These are phyloP conservation scores for Colletes collaris DNA, from an alignment of 2,888 invertebrate species.

Conservation along the genomic window DNA sequence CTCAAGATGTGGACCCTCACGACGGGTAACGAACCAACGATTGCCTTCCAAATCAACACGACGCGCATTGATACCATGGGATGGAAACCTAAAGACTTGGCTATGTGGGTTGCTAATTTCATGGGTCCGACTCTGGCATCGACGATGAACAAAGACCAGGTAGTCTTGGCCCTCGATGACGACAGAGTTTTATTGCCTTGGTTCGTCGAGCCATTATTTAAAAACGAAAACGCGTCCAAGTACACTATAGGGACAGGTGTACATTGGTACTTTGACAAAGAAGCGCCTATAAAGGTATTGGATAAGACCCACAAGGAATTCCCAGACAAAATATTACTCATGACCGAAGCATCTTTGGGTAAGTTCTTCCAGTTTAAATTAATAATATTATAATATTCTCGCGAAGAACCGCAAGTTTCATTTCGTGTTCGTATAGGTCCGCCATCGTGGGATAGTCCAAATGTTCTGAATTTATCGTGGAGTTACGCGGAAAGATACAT, in stretches of 20 bases:
- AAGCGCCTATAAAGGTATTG: constrained; percentile 85
- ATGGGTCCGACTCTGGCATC: constrained; percentile 89
- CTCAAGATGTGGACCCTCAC: constrained; percentile 6
- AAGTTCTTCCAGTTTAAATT: constrained; percentile 30
- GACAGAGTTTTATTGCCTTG: constrained; percentile 87
- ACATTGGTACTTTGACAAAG: constrained; percentile 92
- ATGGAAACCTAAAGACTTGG: constrained; percentile 87
- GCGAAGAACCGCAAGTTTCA: no score
- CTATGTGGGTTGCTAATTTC: constrained; percentile 88
- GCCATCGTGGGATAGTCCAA: constrained; percentile 66
- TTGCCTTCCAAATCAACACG: neutral
- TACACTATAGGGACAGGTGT: constrained; percentile 89
- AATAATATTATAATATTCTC: no score
- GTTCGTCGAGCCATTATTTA: constrained; percentile 85
- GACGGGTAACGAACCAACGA: constrained; percentile 21
- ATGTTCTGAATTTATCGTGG: constrained; percentile 91
- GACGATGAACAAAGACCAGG: constrained; percentile 85
- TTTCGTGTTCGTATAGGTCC: neutral
- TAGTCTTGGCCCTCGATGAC: constrained; percentile 90
- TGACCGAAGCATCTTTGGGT: constrained; percentile 93
- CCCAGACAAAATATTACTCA: constrained; percentile 89
- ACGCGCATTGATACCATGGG: neutral
- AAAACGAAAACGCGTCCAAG: neutral
- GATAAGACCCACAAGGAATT: constrained; percentile 85
- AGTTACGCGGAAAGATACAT: constrained; percentile 87